Conservation (phyloP, 1,140 invertebrate genomes). For the Bathynomus jamesi region DNA sequence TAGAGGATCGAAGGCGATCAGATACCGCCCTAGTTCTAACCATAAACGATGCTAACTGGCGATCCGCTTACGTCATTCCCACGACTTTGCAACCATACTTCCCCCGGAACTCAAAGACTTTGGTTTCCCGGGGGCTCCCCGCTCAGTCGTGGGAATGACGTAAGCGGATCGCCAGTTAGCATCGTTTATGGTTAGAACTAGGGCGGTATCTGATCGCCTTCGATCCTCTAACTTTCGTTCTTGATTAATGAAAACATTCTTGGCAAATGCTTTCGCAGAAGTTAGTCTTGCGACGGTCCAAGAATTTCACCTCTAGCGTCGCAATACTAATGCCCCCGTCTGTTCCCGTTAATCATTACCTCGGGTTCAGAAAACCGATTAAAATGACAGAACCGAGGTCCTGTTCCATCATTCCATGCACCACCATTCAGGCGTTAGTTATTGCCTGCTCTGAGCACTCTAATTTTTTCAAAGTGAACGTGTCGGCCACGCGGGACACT, state of each 20-base stretch:
- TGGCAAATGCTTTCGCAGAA: conserved; percentile 68
- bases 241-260: conserved; percentile 54
- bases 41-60: conserved; percentile 74
- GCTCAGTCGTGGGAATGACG: too few relatives aligned
- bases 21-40: conserved; percentile 76
- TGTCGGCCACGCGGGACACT: too few relatives aligned
- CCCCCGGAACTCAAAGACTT: too few relatives aligned
- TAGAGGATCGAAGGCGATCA: conserved; percentile 69
- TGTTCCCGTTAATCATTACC: neutral
- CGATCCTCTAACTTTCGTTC: conserved; percentile 58
- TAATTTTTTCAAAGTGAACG: too few relatives aligned
- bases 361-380: too few relatives aligned
- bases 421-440: too few relatives aligned
- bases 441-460: too few relatives aligned
- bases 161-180: too few relatives aligned
- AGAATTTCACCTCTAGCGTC: conserved; percentile 41
- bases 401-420: too few relatives aligned
- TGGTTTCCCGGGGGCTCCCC: too few relatives aligned
- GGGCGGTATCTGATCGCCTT: conserved; percentile 72
- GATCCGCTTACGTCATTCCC: neutral
- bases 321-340: neutral
- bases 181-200: conserved; percentile 80
- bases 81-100: too few relatives aligned
- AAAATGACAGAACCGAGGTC: too few relatives aligned
- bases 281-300: conserved; percentile 50